Evolutionary conservation across 1,140 invertebrate genomes (phyloP), one percentile per base, ranked within the genome.

Genomic region (Octopus bimaculoides): DNA sequence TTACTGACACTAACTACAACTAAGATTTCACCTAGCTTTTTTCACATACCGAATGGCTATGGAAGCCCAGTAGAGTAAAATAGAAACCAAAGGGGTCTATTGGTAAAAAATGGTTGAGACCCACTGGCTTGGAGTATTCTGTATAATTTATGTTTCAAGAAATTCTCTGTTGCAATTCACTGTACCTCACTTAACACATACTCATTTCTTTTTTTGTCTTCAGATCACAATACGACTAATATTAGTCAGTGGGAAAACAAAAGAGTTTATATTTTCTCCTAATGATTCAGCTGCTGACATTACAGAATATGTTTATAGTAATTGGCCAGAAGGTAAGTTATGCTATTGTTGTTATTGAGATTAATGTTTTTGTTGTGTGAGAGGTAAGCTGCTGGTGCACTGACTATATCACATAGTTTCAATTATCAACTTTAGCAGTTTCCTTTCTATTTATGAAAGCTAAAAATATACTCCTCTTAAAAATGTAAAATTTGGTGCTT

Each of bases 261-360:
- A 98, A 93, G 97, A 99, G 92, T 99, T 97, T 92, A 93, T 98
- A 89, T 99, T 99, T 92, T 95, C 94, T 89, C 96, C 97, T 75
- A 96, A 94, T 88, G 97, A 98, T 92, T 98, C 97, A 79, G 98
- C 97, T 84, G 96, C 96, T 85, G 97, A 99, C 91, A 98, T 99
- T 91, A 97, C 98, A 86, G 95, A 99, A 91, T 95, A 97, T 93
- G 97, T 99, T 85, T 99, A 98, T 92, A 97, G 98, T 90, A 97
- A 97, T 91, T 99, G 98, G 98, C 97, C 97, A 26, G 84, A 90
- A 88, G 92, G 92, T 93, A 85, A 78, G 83, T 81, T 41, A 41
- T 0, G 26, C 26, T 41, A 41, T 2, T 41, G 26, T 41, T 41
- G 26, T 41, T 41, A 41, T 41, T 41, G 26, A 41, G 26, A 41